Percentiles rank a stretch among this genome's conserved stretches.
Evolutionary conservation across 2,797 vertebrate genomes (phyloP).

Genomic region (Thripadectes ignobilis): DNA sequence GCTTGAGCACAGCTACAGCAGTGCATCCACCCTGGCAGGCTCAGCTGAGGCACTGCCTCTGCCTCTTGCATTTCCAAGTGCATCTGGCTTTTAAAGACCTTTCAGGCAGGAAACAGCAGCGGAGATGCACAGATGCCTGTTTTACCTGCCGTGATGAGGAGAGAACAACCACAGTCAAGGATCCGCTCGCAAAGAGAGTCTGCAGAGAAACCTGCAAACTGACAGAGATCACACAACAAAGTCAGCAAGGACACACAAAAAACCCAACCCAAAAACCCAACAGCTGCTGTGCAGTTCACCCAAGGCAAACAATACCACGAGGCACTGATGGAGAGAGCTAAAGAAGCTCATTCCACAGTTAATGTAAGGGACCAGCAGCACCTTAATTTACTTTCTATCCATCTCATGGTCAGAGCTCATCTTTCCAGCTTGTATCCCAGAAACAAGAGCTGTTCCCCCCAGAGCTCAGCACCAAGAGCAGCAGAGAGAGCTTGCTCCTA

Average conservation of each 20-base stretch:
- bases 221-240: background rate
- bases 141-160: conserved; percentile 93
- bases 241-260: background rate
- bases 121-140: background rate
- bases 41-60: background rate
- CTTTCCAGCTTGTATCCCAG: background rate
- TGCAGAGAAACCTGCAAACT: conserved; percentile 98
- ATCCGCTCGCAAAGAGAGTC: conserved; percentile 96
- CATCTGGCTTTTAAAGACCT: background rate
- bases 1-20: background rate
- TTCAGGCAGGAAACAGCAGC: background rate
- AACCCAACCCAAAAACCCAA: background rate
- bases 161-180: conserved; percentile 86
- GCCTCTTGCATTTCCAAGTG: background rate
- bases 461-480: background rate
- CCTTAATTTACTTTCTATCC: background rate
- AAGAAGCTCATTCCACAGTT: background rate
- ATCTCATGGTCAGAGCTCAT: background rate
- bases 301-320: background rate
- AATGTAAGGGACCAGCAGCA: background rate
- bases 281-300: background rate
- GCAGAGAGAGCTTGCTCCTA: conserved; percentile 68
- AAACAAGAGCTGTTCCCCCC: background rate
- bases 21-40: rapidly evolving
- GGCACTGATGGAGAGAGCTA: background rate